Evolutionary conservation across 2,797 vertebrate genomes (phyloP), one percentile per base, ranked within the genome.

Genomic region (Eupleurogrammus muticus): DNA sequence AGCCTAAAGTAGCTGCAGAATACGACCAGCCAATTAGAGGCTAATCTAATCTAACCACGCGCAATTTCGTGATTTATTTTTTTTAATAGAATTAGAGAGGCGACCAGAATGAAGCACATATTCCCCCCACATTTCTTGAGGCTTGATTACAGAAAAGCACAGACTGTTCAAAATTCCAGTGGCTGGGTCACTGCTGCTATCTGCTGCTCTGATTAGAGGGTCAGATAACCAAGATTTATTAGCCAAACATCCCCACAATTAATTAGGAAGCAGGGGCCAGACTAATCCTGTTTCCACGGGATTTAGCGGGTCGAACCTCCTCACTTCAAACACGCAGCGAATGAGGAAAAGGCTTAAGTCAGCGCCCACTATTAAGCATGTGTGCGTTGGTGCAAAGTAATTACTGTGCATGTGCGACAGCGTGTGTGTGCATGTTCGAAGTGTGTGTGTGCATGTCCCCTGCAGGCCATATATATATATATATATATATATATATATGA

Each of bases 151-250:
- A 73, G 81, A 83, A 71, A 28, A 78, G 81, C 66, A 48, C 55
- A 69, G 64, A 66, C 81, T 82, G 81, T 88, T 92, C 81, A 88
- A 79, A 84, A 90, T 90, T 90, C 83, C 75, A 72, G 75, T 7
- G 60, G 77, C 81, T 35, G 70, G 84, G 84, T 90, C 73, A 77
- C 78, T 64, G n/a, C 44, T 67, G 56, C 80, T 85, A 90, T 92
- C 88, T 92, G 80, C 80, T 57, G 71, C 83, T 68, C 68, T 47
- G 87, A 94, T 93, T 85, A 89, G 75, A 87, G 79, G 60, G 51
- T 52, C 77, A 89, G 91, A 94, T 94, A 93, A 89, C 87, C 42
- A 73, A 85, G 90, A 95, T 93, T 91, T 92, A 93, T 92, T 92
- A 85, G 88, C 84, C 90, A 89, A 92, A 89, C 89, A 85, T 70